Percentiles rank a stretch among this genome's conserved stretches.
Conservation (phyloP, 2,888 invertebrate species). For the Lamproptera curius region DNA sequence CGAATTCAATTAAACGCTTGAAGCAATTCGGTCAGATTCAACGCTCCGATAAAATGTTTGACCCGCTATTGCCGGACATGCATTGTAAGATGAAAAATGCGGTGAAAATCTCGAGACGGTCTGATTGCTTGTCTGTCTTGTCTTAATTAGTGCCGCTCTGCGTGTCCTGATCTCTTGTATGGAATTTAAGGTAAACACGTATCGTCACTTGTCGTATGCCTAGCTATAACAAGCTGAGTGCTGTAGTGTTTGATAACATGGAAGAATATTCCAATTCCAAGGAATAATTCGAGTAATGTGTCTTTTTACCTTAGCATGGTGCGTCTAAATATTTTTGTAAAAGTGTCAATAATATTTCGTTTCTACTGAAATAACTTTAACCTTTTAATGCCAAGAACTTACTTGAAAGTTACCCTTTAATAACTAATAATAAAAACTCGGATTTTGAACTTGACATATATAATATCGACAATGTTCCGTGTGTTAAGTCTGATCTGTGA, state of each 20-base stretch:
- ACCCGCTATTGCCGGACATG: slow-evolving; percentile 6
- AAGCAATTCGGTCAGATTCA: neutral
- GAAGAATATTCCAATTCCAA: too few species aligned
- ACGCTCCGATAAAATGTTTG: slow-evolving; percentile 10
- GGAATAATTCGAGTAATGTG: too few species aligned
- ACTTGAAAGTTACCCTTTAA: neutral
- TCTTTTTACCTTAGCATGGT: too few species aligned
- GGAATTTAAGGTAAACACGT: too few species aligned
- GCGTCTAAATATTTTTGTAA: too few species aligned
- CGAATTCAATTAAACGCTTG: slow-evolving; percentile 1
- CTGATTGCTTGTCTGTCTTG: slow-evolving; percentile 8
- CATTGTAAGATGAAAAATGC: slow-evolving; percentile 12
- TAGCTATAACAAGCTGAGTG: too few species aligned
- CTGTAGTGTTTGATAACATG: too few species aligned
- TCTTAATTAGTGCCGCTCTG: slow-evolving; percentile 9
- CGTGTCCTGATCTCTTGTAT: too few species aligned
- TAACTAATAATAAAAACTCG: neutral
- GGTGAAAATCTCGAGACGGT: slow-evolving; percentile 2
- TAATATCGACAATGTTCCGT: too few species aligned
- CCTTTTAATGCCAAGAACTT: neutral
- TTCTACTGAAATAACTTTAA: neutral
- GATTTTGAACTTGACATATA: too few species aligned
- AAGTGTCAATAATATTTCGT: neutral
- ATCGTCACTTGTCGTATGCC: too few species aligned
- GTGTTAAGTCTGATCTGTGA: too few species aligned